Evolutionary conservation across 2,113 vertebrate species (phyloP).

Genomic region (Stomatorhinus ivindoensis): DNA sequence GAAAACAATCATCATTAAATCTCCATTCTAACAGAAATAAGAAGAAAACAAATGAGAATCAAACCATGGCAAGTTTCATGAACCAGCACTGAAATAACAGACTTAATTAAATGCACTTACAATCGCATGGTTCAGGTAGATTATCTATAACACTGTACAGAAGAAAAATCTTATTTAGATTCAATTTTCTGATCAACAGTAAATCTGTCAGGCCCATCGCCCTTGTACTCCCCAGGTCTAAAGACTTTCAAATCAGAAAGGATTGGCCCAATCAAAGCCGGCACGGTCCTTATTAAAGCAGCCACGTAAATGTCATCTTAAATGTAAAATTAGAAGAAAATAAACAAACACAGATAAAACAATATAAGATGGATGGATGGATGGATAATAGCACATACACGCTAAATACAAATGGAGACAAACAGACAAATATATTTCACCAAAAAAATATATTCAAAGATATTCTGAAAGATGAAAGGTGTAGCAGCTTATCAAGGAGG

Average conservation of each 20-base stretch:
- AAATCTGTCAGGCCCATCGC: constrained; percentile 38
- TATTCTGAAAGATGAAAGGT: background rate
- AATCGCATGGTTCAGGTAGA: constrained; percentile 28
- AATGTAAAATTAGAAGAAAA: background rate
- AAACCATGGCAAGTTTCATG: background rate
- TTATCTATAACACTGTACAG: constrained; percentile 31
- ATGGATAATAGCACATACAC: background rate
- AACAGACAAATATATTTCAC: background rate
- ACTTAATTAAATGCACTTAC: constrained; percentile 35
- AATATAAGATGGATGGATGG: background rate
- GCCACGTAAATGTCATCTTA: too few relatives aligned
- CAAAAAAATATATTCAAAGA: background rate
- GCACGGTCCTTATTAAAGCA: background rate
- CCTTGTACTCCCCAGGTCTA: constrained; percentile 25
- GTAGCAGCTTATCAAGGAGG: background rate
- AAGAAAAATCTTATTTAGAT: constrained; percentile 59
- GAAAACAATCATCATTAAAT: background rate
- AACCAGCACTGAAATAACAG: background rate
- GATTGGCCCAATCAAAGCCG: background rate
- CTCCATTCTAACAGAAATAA: background rate
- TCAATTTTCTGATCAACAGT: constrained; percentile 60
- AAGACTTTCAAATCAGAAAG: constrained; percentile 1
- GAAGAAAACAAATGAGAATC: background rate
- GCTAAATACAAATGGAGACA: background rate
- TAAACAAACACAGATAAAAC: background rate